Evolutionary conservation across 2,113 vertebrate species (phyloP).

Genomic region (Sinosuthora webbiana): DNA sequence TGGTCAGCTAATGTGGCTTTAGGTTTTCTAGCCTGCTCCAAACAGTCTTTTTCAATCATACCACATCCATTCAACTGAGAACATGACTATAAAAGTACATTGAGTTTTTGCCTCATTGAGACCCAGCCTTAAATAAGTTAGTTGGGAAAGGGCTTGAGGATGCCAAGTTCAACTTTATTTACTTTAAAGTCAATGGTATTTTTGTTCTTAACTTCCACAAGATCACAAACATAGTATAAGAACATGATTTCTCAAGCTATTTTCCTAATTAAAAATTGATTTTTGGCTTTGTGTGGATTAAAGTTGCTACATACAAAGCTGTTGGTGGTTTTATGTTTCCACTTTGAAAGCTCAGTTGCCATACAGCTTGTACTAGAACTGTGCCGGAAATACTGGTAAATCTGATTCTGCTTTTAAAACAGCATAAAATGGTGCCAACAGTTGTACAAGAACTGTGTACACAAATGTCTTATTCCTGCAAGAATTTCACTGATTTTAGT

Average conservation of each 20-base stretch:
- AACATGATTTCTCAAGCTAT: conserved; percentile 17
- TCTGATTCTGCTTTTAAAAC: background rate
- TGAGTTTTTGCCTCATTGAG: background rate
- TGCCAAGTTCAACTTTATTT: background rate
- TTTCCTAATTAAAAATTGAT: conserved; percentile 70
- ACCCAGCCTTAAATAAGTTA: background rate
- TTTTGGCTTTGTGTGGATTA: conserved; percentile 36
- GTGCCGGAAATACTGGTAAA: background rate
- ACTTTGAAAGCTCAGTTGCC: background rate
- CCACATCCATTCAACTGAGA: background rate
- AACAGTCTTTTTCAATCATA: background rate
- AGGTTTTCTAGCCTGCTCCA: background rate
- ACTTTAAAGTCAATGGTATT: background rate
- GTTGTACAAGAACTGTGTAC: background rate
- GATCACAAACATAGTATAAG: background rate
- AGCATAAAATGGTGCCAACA: background rate
- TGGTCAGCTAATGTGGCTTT: background rate
- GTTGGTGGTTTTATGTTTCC: background rate
- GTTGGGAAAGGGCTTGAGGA: background rate
- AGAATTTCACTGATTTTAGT: conserved; percentile 5
- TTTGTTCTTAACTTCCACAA: background rate
- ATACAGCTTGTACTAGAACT: background rate
- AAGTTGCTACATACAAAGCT: background rate
- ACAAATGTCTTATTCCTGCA: background rate
- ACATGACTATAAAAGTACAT: background rate